A percentile compares a stretch with the other conserved stretches of the same genome.
phyloP scores from a whole-genome alignment of 2,113 vertebrate species.

The Menura novaehollandiae region DNA sequence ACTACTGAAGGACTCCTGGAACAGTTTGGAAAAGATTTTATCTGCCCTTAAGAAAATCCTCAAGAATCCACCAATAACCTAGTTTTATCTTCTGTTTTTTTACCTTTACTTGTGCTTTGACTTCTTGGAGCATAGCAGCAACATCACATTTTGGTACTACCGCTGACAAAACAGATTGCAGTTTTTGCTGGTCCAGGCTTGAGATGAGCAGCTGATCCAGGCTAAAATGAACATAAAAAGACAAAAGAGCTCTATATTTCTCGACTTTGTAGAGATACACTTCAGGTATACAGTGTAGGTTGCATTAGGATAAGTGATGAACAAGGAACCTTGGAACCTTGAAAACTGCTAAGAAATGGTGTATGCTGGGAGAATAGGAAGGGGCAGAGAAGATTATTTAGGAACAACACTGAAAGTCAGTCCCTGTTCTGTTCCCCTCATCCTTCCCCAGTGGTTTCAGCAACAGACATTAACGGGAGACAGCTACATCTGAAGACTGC shows the following conservation, averaged over 20 bases:
- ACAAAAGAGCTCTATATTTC: neutral
- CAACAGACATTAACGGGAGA: neutral
- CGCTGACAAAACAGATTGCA: constrained; percentile 77
- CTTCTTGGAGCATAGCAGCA: constrained; percentile 76
- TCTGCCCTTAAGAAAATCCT: neutral
- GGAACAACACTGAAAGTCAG: neutral
- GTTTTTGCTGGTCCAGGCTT: constrained; percentile 73
- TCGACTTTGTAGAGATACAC: neutral
- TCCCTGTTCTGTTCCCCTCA: neutral
- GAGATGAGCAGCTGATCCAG: constrained; percentile 79
- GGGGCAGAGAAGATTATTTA: neutral
- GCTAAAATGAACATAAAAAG: constrained; percentile 63
- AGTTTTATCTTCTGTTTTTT: constrained; percentile 17
- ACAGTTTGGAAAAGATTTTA: neutral
- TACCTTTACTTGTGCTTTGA: constrained; percentile 81
- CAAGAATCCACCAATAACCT: neutral
- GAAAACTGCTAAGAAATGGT: neutral
- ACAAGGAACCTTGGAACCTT: neutral
- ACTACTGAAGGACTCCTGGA: neutral
- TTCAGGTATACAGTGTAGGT: neutral
- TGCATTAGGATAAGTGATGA: neutral
- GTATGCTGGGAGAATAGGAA: neutral
- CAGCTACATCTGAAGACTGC: neutral
- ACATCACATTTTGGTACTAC: constrained; percentile 68
- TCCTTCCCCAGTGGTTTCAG: neutral